Base-by-base conservation (phyloP, 1,140 invertebrate species). In the Trinorchestia longiramus region DNA sequence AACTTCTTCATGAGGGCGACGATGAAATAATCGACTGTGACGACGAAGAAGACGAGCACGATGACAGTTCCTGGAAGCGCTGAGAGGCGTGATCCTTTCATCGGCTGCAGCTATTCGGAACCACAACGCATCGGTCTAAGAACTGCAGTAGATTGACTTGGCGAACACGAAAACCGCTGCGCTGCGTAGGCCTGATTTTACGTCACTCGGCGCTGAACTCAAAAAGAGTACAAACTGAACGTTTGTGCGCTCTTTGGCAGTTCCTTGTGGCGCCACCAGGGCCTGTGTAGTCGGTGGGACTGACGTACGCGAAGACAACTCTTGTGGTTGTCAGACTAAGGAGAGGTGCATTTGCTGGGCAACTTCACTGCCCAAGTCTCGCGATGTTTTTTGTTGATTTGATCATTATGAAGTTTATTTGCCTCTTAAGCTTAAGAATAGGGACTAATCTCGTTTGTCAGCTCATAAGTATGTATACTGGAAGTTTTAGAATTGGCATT, bases 11-110 rank as follows among this genome's bases (percentile, higher is more conserved):
- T 44, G 95, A 96, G 41, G 95, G 44, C 42, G 96, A 96, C 88
- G 96, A 91, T 42, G 96, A 91, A 91, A 57, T 96, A 43, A 87
- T 95, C 47, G 95, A 87, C 94, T 91, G 95, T 94, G 96, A 96
- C 77, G 95, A 96, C 41, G 96, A 95, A 43, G 96, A 96, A 43
- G 95, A 96, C 77, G 95, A 95, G 41, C 96, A 95, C 28, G 96
- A 96, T 23, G 95, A 92, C 47, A 57, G 96, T 43, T 91, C 87
- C 41, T 96, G 96, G 95, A 96, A 96, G 43, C 95, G 95, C 77
- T 88, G 57, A 95, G 43, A 8, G 95, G 4, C 88, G 47, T 19
- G 47, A 19, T 19, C 19, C 47, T 53, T 53, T 6, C 47, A 19
- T 6, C 47, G 6, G 47, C 47, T 53, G 47, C 47, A 53, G 47